These are phyloP conservation scores for Junco hyemalis DNA, from an alignment of 2,113 vertebrate genomes.

Conservation along the genomic window DNA sequence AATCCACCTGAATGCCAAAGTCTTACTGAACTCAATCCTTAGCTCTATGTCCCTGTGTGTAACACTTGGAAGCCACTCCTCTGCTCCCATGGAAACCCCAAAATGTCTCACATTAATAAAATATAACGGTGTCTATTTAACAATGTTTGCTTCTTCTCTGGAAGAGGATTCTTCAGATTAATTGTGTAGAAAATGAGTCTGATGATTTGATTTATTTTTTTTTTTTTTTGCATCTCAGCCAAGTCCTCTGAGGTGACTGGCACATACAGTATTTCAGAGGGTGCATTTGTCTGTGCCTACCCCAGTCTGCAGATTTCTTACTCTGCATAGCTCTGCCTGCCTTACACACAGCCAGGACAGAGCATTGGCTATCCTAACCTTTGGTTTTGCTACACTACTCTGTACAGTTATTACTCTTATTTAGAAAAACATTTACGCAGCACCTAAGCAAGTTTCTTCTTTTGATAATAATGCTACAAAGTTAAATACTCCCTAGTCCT, in stretches of 20 bases:
- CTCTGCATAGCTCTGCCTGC: background rate
- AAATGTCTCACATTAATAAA: background rate
- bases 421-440: background rate
- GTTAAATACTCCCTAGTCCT: background rate
- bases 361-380: background rate
- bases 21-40: background rate
- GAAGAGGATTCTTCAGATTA: background rate
- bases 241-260: background rate
- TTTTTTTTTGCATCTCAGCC: background rate
- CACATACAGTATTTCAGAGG: background rate
- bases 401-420: background rate
- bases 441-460: background rate
- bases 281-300: background rate
- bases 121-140: background rate
- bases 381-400: background rate
- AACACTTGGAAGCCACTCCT: background rate
- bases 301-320: background rate
- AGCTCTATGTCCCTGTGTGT: background rate
- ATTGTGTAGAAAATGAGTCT: background rate
- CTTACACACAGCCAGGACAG: background rate
- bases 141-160: background rate
- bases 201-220: background rate
- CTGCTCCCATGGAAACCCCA: background rate
- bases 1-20: background rate
- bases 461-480: background rate